Base-by-base conservation (phyloP, 2,113 vertebrate species). In the Mesocricetus auratus region DNA sequence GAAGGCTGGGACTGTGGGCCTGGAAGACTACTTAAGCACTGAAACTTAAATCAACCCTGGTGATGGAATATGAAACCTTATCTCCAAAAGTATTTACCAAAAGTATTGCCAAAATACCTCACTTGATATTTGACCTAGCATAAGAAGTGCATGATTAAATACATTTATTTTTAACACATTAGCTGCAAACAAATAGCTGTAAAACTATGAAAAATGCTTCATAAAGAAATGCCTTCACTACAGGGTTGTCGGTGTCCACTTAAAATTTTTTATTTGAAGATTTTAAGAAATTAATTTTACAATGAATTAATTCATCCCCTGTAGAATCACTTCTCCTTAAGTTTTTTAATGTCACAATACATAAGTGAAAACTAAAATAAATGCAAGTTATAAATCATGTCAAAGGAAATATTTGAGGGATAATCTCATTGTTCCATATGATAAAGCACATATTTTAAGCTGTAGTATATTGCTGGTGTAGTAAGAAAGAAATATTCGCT, bases 241-340 rank as follows among this genome's bases (percentile, higher is more conserved):
- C 53, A 90, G 77, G 89, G 64, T 85, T 75, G 89, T 31, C 29
- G 11, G 68, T 60, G 45, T 78, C n/a, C 29, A 68, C 60, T 64
- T 69, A 58, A 87, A 93, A 90, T 74, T 56, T 56, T 26, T 24
- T 74, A 95, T 50, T 79, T 42, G 73, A 86, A 17, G 64, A 83
- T 93, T 93, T 91, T 56, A 93, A 95, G 78, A 94, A 93, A 94
- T 62, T 77, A 71, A 96, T 62, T 90, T 91, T 91, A 89, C 45
- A 96, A 89, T 82, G 42, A 82, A 86, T 73, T 83, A 56, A 86
- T 93, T 95, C 81, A 74, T 47, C 39, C 31, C 31, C 53, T 69
- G 47, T 29, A 9, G 93, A 77, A 90, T 85, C 71, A 42, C 21
- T 86, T 93, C 53, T 33, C 42, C 33, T 68, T 64, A 56, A 68